Conservation (phyloP, 2,888 invertebrate genomes). For the Lasioglossum lativentre region DNA sequence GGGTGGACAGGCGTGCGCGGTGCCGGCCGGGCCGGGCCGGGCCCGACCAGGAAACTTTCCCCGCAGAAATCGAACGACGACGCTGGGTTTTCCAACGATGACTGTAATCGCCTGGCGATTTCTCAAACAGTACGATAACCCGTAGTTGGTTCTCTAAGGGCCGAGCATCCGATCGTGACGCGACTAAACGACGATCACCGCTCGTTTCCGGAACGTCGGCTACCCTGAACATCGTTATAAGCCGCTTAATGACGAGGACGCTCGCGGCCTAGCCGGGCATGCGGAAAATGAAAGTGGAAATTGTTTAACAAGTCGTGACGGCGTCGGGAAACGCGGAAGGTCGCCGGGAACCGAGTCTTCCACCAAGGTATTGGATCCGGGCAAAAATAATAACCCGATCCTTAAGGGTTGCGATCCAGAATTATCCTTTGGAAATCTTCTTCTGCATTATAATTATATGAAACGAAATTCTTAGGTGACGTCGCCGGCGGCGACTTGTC, state of each 20-base stretch:
- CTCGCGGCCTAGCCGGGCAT: slow-evolving; percentile 6
- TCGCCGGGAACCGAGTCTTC: neutral
- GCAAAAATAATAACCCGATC: neutral
- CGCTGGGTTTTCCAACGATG: neutral
- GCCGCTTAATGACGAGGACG: neutral
- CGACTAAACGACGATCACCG: neutral
- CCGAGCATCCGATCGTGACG: neutral
- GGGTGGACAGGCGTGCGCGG: neutral
- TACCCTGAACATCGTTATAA: slow-evolving; percentile 2
- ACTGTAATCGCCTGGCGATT: neutral
- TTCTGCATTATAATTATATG: too few relatives aligned
- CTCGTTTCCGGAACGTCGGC: slow-evolving; percentile 5
- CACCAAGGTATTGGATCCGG: neutral
- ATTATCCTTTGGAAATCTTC: neutral
- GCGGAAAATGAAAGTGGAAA: slow-evolving; percentile 36
- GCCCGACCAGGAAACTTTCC: slow-evolving; percentile 31
- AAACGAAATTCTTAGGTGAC: too few relatives aligned
- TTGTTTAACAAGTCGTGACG: neutral
- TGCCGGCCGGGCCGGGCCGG: neutral
- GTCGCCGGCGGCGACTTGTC: too few relatives aligned
- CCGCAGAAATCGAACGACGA: slow-evolving; percentile 40
- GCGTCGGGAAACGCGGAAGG: neutral
- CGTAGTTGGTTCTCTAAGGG: neutral
- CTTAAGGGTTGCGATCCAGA: neutral
- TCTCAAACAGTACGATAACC: slow-evolving; percentile 2